These are phyloP conservation scores for Centropus bengalensis DNA, from an alignment of 2,113 vertebrate species.

Conservation along the genomic window DNA sequence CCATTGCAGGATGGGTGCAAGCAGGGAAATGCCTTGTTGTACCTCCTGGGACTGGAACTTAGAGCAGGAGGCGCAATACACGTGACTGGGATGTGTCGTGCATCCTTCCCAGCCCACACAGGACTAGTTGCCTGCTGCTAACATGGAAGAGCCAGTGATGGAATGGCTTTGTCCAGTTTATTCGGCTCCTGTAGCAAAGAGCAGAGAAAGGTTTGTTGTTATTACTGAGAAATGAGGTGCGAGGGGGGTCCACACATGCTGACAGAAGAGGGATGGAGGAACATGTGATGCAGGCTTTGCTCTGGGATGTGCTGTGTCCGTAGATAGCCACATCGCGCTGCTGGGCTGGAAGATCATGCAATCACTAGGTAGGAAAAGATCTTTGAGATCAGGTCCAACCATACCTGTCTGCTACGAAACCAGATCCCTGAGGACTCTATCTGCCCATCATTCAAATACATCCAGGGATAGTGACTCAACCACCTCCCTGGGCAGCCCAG, in stretches of 20 bases:
- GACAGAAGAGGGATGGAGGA: background rate
- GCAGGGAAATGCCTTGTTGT: background rate
- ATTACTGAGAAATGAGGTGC: background rate
- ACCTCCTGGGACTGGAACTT: background rate
- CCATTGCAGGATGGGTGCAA: fast-evolving
- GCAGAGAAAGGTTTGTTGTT: background rate
- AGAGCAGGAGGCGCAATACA: fast-evolving
- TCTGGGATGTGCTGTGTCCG: background rate
- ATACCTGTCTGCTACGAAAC: too few species aligned
- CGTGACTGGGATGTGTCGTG: fast-evolving
- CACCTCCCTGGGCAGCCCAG: too few species aligned
- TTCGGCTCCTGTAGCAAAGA: background rate
- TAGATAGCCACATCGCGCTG: fast-evolving
- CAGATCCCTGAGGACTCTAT: too few species aligned
- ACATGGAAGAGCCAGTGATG: background rate
- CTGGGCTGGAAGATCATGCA: background rate
- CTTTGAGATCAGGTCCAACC: too few species aligned
- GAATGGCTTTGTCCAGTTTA: background rate
- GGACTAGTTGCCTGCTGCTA: background rate
- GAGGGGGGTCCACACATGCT: background rate
- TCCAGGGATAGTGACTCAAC: too few species aligned
- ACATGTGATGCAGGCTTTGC: fast-evolving
- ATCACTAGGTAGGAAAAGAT: too few species aligned
- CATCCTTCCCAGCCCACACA: background rate
- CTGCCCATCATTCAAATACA: too few species aligned